phyloP scores from a whole-genome alignment of 2,797 vertebrate genomes.

The Crenichthys baileyi region DNA sequence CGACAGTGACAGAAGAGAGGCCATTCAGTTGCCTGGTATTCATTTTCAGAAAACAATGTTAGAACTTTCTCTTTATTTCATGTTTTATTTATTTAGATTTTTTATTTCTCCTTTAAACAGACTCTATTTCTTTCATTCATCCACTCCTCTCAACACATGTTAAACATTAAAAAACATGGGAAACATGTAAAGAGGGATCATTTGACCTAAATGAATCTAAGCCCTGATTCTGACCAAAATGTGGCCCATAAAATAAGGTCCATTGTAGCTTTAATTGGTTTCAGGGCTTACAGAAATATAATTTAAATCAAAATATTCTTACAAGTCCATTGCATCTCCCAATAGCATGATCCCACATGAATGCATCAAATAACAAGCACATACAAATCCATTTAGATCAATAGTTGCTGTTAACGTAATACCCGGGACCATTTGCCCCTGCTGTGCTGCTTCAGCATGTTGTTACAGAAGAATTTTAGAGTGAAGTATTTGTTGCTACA shows the following conservation, averaged over 20 bases:
- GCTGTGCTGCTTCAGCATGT: background rate
- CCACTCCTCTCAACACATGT: background rate
- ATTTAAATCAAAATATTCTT: background rate
- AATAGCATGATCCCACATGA: constrained; percentile 1
- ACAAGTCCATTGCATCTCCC: constrained; percentile 3
- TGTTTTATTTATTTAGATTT: background rate
- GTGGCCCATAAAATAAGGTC: background rate
- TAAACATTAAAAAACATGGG: background rate
- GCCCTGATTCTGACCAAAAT: constrained; percentile 6
- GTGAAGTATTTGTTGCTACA: constrained; percentile 39
- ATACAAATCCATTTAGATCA: background rate
- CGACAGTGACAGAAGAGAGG: background rate
- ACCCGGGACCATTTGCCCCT: background rate
- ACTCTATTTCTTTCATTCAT: background rate
- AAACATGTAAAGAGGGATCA: background rate
- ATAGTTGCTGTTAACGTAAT: background rate
- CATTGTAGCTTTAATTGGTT: background rate
- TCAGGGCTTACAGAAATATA: background rate
- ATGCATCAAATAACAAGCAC: constrained; percentile 7
- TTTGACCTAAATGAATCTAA: background rate
- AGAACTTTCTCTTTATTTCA: background rate
- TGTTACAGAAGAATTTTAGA: constrained; percentile 12
- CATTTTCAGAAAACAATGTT: background rate
- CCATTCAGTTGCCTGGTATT: background rate
- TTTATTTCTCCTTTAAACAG: background rate